phyloP scores from a whole-genome alignment of 2,888 invertebrate species.

The Caenorhabditis sulstoni region DNA sequence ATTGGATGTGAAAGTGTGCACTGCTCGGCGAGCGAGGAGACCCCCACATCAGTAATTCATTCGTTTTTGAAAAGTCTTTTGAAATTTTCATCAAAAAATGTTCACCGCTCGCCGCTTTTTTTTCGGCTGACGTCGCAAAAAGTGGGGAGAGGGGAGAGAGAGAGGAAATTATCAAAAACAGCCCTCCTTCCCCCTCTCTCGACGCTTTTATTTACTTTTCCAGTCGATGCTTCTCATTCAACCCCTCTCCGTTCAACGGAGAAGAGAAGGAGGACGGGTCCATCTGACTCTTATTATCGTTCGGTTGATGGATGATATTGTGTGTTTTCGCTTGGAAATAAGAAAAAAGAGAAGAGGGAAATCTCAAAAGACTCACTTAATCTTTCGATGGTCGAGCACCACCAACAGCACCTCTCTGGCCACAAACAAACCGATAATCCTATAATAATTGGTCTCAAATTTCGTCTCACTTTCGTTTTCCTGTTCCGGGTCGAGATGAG shows the following conservation, averaged over 20 bases:
- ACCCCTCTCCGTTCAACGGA: neutral
- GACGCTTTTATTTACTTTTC: neutral
- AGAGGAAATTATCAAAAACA: neutral
- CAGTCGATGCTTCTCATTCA: too few relatives aligned
- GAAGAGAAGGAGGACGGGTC: neutral
- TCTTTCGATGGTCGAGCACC: constrained; percentile 52
- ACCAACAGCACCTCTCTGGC: constrained; percentile 57
- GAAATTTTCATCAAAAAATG: neutral
- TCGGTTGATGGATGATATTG: constrained; percentile 49
- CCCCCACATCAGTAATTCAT: constrained; percentile 30
- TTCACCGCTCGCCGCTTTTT: neutral
- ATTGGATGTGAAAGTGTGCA: too few relatives aligned
- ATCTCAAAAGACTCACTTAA: constrained; percentile 42
- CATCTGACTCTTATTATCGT: constrained; percentile 52
- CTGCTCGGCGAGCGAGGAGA: too few relatives aligned
- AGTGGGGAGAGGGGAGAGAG: neutral
- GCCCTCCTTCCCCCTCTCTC: neutral
- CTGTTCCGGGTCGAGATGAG: neutral
- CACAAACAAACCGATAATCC: constrained; percentile 59
- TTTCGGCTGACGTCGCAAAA: neutral
- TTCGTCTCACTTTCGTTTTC: neutral
- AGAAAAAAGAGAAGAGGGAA: constrained; percentile 1
- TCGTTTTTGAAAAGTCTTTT: constrained; percentile 17
- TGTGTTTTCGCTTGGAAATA: constrained; percentile 23
- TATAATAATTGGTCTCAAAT: constrained; percentile 29